Percentiles rank a stretch among this genome's conserved stretches.
Conservation (phyloP, 2,888 invertebrate species). For the Cheilosia pagana region DNA sequence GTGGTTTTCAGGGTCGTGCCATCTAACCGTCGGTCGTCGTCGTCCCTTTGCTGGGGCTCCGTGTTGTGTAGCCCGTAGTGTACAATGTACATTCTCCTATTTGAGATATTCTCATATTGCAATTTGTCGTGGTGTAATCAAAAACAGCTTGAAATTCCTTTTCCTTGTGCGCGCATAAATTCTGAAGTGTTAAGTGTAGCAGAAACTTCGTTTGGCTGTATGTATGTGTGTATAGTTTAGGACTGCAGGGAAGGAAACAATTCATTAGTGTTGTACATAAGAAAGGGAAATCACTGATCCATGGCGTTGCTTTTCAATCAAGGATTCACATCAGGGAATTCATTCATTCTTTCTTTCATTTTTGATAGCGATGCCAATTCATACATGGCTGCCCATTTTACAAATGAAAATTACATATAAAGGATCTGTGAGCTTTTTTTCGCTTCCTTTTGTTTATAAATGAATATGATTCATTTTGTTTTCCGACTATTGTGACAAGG, state of each 20-base stretch:
- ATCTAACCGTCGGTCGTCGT: neutral
- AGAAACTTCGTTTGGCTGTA: constrained; percentile 65
- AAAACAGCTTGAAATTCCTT: constrained; percentile 68
- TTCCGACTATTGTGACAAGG: neutral
- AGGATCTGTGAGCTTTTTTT: neutral
- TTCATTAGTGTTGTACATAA: constrained; percentile 74
- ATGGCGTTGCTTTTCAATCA: constrained; percentile 75
- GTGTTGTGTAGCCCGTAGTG: too few relatives aligned
- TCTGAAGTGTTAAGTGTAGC: constrained; percentile 70
- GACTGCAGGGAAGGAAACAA: constrained; percentile 68
- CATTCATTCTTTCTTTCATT: neutral
- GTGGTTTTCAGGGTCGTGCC: neutral
- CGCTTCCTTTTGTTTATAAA: neutral
- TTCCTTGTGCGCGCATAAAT: constrained; percentile 66
- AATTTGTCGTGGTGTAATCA: constrained; percentile 66
- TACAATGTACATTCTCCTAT: neutral
- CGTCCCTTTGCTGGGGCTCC: neutral
- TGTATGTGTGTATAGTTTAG: constrained; percentile 58
- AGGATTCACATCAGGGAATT: constrained; percentile 67
- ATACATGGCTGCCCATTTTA: constrained; percentile 59
- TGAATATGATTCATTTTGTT: constrained; percentile 1
- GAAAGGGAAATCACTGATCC: constrained; percentile 73
- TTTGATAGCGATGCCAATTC: constrained; percentile 46
- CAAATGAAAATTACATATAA: constrained; percentile 57
- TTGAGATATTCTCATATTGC: constrained; percentile 51